Conservation (phyloP, 2,888 invertebrate species). For the Lepidocyrtinus sp. region DNA sequence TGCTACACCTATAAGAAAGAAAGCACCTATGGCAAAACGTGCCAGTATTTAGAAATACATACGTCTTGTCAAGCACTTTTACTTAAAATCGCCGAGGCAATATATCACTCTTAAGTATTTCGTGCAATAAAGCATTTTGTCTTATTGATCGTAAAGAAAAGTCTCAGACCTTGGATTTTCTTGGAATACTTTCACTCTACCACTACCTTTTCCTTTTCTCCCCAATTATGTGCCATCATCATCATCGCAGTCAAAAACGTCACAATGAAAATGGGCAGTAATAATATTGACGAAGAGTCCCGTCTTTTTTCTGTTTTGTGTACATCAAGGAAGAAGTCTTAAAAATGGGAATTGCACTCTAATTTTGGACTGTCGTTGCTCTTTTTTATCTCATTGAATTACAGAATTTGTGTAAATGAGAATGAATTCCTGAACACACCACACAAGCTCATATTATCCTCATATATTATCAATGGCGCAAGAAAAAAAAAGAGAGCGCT, state of each 20-base stretch:
- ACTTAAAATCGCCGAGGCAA: background rate
- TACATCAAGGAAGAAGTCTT: conserved; percentile 21
- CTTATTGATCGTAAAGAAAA: conserved; percentile 50
- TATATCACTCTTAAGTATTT: background rate
- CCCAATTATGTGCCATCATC: conserved; percentile 30
- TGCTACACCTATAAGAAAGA: background rate
- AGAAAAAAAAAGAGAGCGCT: background rate
- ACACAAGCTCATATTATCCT: background rate
- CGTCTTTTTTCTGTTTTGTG: conserved; percentile 3
- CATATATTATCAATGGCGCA: background rate
- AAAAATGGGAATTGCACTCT: conserved; percentile 41
- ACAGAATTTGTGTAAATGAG: background rate
- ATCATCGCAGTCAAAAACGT: conserved; percentile 38
- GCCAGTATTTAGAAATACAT: background rate
- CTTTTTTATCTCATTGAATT: conserved; percentile 8
- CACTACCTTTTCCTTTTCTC: conserved; percentile 22
- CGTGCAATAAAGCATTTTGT: background rate
- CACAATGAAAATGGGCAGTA: conserved; percentile 41
- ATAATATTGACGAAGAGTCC: conserved; percentile 16
- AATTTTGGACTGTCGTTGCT: conserved; percentile 23
- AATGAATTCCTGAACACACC: background rate
- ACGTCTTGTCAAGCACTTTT: background rate
- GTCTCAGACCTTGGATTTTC: conserved; percentile 19
- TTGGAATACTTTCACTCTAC: background rate
- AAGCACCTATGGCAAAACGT: background rate